These are phyloP conservation scores for Takifugu bimaculatus DNA, from an alignment of 2,113 vertebrate species.

Conservation along the genomic window DNA sequence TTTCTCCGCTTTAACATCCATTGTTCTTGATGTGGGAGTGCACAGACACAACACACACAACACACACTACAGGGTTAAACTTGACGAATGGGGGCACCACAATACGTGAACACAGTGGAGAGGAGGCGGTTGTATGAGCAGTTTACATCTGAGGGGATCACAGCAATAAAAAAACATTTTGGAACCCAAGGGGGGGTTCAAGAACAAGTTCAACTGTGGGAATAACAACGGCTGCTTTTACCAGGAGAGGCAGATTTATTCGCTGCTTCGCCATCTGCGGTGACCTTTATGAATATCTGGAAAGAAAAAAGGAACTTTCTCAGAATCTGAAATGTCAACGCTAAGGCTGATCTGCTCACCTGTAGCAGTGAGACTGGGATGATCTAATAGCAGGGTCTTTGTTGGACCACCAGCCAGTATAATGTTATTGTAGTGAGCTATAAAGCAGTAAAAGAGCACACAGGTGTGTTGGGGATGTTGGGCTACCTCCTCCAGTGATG, in stretches of 20 bases:
- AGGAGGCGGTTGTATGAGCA: no score
- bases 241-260: conserved; percentile 75
- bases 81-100: conserved; percentile 3
- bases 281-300: conserved; percentile 96
- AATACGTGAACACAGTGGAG: neutral
- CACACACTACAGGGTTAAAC: conserved; percentile 31
- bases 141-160: no score
- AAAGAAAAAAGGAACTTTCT: conserved; percentile 13
- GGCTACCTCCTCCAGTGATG: conserved; percentile 91
- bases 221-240: conserved; percentile 63
- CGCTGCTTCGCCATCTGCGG: conserved; percentile 80
- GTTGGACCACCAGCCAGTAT: no score
- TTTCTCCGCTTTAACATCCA: conserved; percentile 72
- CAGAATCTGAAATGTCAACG: neutral
- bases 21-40: conserved; percentile 62
- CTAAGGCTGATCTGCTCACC: neutral
- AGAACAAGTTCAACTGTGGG: conserved; percentile 27
- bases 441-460: no score
- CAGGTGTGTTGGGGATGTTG: neutral
- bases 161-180: no score
- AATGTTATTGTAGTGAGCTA: no score
- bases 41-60: conserved; percentile 24
- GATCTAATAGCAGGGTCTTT: no score
- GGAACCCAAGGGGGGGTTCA: conserved; percentile 14
- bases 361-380: no score